Evolutionary conservation across 2,113 vertebrate genomes (phyloP).

Genomic region (Genyomyrus donnyi): DNA sequence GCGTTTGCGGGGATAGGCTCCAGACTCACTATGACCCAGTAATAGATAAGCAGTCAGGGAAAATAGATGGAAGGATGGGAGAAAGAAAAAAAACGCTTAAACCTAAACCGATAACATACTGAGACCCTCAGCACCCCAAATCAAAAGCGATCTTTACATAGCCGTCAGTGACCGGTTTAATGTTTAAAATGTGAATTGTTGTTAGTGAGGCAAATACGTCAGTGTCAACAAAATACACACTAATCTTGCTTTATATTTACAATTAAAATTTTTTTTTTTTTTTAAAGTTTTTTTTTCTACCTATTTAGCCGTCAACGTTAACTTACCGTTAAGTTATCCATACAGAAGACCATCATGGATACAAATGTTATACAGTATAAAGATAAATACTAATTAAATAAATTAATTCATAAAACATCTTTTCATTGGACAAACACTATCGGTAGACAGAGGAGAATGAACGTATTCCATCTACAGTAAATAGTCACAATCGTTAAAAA

Average conservation of each 20-base stretch:
- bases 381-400: background rate
- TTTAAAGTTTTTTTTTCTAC: background rate
- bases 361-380: background rate
- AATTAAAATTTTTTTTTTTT: background rate
- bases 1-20: background rate
- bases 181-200: background rate
- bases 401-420: background rate
- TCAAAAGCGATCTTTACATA: background rate
- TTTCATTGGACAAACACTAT: background rate
- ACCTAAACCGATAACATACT: background rate
- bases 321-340: background rate
- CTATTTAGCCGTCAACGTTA: background rate
- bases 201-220: background rate
- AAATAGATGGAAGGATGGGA: background rate
- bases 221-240: background rate
- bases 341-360: background rate
- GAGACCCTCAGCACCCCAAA: background rate
- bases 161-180: background rate
- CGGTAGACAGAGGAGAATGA: background rate
- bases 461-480: background rate
- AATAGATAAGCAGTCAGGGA: background rate
- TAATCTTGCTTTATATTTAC: background rate
- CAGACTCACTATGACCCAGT: background rate
- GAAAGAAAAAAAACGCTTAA: background rate
- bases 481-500: background rate